Base-by-base conservation (phyloP, 1,140 invertebrate species). In the Saccostrea glomerata region DNA sequence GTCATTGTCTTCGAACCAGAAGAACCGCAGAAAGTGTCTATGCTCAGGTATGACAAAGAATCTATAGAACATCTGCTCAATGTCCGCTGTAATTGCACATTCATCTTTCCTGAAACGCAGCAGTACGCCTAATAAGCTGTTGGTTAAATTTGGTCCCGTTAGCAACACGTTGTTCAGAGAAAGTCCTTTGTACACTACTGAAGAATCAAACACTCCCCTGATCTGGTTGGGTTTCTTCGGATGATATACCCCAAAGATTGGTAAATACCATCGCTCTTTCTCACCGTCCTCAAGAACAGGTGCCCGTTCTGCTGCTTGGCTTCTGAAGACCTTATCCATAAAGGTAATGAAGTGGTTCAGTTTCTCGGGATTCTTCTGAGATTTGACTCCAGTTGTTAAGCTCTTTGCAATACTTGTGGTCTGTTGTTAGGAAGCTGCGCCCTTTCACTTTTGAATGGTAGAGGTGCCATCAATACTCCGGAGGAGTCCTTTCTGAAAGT, bases 101-200 rank as follows among this genome's bases (percentile, higher is more conserved):
- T 54, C 15, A 5, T 88, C 56, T 58, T 85, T 60, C 12, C 92
- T 70, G 77, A 93, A 93, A 15, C 91, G 86, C 0, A 92, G 30
- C 2, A 93, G 85, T 0, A 92, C 84, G 1, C 84, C 92, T 12
- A 91, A 40, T 7, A 92, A 77, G 54, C 87, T 91, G 82, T 73
- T 92, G 89, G 95, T 94, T 0, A 96, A 63, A 85, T 93, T 92
- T 17, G 95, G 94, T 0, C 92, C 93, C 2, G 84, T 15, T 23
- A 91, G 36, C 23, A 93, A 58, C 0, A 86, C 56, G n/a, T 86
- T 40, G 73, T 94, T 93, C 0, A 94, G 84, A 23, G 92, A 94
- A 25, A 87, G 7, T 17, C 70, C 86, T 25, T 82, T 3, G 40
- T 63, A 86, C 7, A 23, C 11, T 1, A 55, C 89, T n/a, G 89